Evolutionary conservation across 2,888 invertebrate species (phyloP).

Genomic region (Apomyelois bistriatella): DNA sequence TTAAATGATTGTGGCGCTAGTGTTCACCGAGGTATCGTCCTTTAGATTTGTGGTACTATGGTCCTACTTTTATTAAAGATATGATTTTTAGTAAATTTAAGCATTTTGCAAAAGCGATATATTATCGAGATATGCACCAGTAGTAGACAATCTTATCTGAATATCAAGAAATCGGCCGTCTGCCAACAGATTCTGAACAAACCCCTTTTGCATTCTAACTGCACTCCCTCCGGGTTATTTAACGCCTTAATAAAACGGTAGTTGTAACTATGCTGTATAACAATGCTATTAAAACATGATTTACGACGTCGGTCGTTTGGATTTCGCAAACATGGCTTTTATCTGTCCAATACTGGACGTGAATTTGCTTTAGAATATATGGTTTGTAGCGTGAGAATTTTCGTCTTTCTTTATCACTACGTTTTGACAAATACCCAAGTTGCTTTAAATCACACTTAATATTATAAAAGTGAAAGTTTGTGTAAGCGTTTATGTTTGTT

Average conservation of each 20-base stretch:
- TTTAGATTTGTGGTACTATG: too few species aligned
- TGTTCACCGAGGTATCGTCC: too few species aligned
- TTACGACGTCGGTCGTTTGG: background rate
- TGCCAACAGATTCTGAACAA: constrained; percentile 34
- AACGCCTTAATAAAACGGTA: constrained; percentile 7
- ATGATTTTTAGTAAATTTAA: too few species aligned
- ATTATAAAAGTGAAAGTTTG: too few species aligned
- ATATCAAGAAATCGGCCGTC: constrained; percentile 34
- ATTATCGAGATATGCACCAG: background rate
- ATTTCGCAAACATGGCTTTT: constrained; percentile 3
- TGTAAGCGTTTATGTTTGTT: too few species aligned
- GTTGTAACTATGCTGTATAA: constrained; percentile 4
- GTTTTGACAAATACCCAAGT: too few species aligned
- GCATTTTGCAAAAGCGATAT: background rate
- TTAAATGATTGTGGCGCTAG: too few species aligned
- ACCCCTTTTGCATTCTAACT: background rate
- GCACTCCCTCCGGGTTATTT: constrained; percentile 2
- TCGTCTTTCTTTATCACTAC: too few species aligned
- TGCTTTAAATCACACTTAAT: too few species aligned
- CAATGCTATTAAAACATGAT: constrained; percentile 2
- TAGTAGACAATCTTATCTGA: constrained; percentile 13
- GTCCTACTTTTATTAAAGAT: too few species aligned
- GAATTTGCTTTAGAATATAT: background rate
- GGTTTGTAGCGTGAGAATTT: background rate
- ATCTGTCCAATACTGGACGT: constrained; percentile 1